Evolutionary conservation across 2,888 invertebrate genomes (phyloP), one percentile per base, ranked within the genome.

Genomic region (Eulithis prunata): DNA sequence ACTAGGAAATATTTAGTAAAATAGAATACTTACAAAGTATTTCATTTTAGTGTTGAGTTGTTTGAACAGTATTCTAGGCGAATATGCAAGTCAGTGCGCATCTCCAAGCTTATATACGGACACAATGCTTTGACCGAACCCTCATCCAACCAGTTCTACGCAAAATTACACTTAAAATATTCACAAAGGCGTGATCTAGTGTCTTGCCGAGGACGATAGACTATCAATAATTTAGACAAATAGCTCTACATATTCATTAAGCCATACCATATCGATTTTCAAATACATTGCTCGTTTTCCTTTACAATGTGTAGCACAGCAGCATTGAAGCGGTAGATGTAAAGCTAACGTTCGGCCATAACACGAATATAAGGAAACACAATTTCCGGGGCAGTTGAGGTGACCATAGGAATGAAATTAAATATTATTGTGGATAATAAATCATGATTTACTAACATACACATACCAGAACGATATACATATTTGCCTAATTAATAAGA

Each of bases 1-100:
- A n/a, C 21, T 49, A 10, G 10, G 11, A 47, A 21, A 4, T 45
- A 45, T 45, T 45, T 45, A 12, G 45, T 65, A 38, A 10, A 43
- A 45, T 28, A 61, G 49, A 41, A 62, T 62, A 87, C 88, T 89
- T 76, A 89, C 88, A 63, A 85, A 72, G 62, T 80, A 76, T 80
- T 86, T 87, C 88, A 89, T 88, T 72, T 77, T 78, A 71, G 61
- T 52, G 59, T 66, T 56, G 63, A 63, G 57, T 57, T 71, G 68
- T 52, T 56, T 54, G 62, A 58, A 66, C 71, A 74, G 68, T 70
- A 74, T 64, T 69, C 73, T 51, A 66, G 64, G 62, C 63, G 64
- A 74, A 76, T 81, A 73, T 77, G 78, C 74, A 57, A 36, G 56
- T 14, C 36, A 11, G 13, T 56, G 41, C 68, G 70, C 70, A 74